Conservation (phyloP, 2,888 invertebrate genomes). For the Cephus pulcher region DNA sequence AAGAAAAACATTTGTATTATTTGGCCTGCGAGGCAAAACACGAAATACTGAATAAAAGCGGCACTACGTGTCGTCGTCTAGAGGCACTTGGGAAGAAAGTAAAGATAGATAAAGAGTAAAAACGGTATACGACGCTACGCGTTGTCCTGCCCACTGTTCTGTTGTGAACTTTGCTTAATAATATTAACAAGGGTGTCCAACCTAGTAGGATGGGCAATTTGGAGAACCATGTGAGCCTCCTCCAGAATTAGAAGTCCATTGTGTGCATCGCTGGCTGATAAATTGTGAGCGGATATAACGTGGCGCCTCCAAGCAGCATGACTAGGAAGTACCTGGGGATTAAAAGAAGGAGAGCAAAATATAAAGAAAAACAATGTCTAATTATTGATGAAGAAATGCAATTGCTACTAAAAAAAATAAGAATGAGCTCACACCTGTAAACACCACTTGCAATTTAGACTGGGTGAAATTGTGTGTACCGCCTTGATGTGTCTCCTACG, state of each 20-base stretch:
- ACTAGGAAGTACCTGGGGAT: constrained; percentile 65
- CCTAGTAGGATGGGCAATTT: constrained; percentile 50
- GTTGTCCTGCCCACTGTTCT: constrained; percentile 26
- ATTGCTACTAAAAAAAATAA: not conserved
- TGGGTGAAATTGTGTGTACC: constrained; percentile 67
- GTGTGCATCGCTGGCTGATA: constrained; percentile 71
- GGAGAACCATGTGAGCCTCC: constrained; percentile 73
- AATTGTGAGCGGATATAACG: constrained; percentile 71
- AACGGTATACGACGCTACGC: not conserved
- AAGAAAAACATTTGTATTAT: not conserved
- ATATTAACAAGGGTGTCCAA: constrained; percentile 51
- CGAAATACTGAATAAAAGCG: not conserved
- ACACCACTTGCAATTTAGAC: constrained; percentile 72
- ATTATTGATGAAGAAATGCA: not conserved
- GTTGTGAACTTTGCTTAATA: constrained; percentile 50
- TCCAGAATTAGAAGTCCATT: constrained; percentile 74
- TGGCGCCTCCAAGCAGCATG: constrained; percentile 74
- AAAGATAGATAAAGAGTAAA: not conserved
- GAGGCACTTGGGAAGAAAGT: not conserved
- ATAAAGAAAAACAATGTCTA: not conserved
- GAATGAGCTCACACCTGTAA: constrained; percentile 42
- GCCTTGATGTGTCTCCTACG: constrained; percentile 74
- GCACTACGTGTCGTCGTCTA: not conserved
- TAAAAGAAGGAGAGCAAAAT: not conserved
- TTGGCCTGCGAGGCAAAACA: too few species aligned